Evolutionary conservation across 2,113 vertebrate species (phyloP).

Genomic region (Takifugu bimaculatus): DNA sequence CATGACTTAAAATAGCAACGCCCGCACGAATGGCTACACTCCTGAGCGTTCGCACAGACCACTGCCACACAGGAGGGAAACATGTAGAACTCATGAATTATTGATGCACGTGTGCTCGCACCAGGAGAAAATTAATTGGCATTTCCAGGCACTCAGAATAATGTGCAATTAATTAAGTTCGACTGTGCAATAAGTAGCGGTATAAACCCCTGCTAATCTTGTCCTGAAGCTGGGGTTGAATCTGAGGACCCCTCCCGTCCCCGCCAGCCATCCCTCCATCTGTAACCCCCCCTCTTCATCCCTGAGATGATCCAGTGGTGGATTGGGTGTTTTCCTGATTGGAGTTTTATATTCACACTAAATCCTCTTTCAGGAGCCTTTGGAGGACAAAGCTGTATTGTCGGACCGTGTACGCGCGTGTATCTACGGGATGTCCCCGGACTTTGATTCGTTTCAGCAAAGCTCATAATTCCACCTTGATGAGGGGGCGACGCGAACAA

Average conservation of each 20-base stretch:
- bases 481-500: slow-evolving; percentile 17
- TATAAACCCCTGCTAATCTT: not conserved
- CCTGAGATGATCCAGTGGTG: slow-evolving; percentile 41
- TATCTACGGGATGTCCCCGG: not conserved
- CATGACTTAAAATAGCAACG: not conserved
- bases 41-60: not conserved
- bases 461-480: slow-evolving; percentile 18
- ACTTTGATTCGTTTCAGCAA: slow-evolving; percentile 27
- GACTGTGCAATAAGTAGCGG: not conserved
- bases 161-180: slow-evolving; percentile 24
- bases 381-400: slow-evolving; percentile 49
- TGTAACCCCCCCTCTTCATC: slow-evolving; percentile 61
- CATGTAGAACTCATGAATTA: not conserved
- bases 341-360: slow-evolving; percentile 48
- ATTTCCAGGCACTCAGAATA: slow-evolving; percentile 8
- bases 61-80: not conserved
- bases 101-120: not conserved
- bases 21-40: too few relatives aligned
- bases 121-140: slow-evolving; percentile 1
- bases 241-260: slow-evolving; percentile 37
- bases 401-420: slow-evolving; percentile 26
- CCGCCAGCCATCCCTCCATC: slow-evolving; percentile 35
- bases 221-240: slow-evolving; percentile 23
- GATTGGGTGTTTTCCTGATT: slow-evolving; percentile 62
- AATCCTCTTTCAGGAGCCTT: slow-evolving; percentile 62